Conservation (phyloP, 2,797 vertebrate genomes). For the Aulostomus chinensis region DNA sequence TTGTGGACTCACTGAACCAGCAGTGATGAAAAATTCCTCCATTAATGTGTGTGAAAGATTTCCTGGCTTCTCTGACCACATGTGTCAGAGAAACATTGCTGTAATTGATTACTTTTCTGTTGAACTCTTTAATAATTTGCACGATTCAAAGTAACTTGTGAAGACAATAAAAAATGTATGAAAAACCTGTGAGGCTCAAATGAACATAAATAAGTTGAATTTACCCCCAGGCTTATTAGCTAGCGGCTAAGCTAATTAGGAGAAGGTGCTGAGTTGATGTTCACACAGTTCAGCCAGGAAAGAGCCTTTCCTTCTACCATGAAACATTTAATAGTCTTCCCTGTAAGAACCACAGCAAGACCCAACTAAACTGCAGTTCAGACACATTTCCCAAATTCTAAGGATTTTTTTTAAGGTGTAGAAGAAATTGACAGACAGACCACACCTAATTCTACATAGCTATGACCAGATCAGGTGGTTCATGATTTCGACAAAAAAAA, state of each 20-base stretch:
- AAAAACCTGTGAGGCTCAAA: not conserved
- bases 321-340: slow-evolving; percentile 21
- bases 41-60: not conserved
- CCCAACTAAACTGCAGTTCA: slow-evolving; percentile 3
- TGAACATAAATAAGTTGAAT: slow-evolving; percentile 5
- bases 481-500: too few species aligned
- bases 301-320: slow-evolving; percentile 7
- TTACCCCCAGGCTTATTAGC: too few species aligned
- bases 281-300: slow-evolving; percentile 14
- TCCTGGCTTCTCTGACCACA: not conserved
- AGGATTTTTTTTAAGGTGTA: too few species aligned
- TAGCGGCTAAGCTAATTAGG: slow-evolving; percentile 6
- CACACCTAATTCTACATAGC: too few species aligned
- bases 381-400: slow-evolving; percentile 18
- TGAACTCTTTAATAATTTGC: too few species aligned
- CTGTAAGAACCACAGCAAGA: slow-evolving; percentile 12
- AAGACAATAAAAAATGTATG: too few species aligned
- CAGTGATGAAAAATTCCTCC: too few species aligned
- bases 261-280: slow-evolving; percentile 11
- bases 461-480: too few species aligned
- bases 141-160: too few species aligned
- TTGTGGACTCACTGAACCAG: not conserved
- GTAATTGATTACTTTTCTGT: too few species aligned
- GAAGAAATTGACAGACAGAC: too few species aligned
- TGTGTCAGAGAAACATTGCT: too few species aligned